phyloP scores from a whole-genome alignment of 2,113 vertebrate genomes.

The Tychaedon coryphoeus region DNA sequence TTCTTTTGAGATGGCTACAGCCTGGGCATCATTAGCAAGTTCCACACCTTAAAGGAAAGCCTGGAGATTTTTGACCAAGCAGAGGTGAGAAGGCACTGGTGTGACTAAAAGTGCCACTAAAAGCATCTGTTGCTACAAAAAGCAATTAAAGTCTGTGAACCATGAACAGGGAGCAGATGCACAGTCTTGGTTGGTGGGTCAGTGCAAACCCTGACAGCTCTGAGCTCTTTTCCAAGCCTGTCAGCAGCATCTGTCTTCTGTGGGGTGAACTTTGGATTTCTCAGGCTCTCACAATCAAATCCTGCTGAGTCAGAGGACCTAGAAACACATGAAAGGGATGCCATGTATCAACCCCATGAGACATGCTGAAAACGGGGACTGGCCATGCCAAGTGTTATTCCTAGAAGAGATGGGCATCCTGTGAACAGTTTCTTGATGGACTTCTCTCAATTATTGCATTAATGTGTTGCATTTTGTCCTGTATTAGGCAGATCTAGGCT shows the following conservation, averaged over 20 bases:
- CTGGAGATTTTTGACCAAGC: background rate
- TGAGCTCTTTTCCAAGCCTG: background rate
- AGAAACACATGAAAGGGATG: background rate
- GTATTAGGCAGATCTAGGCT: background rate
- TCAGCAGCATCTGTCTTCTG: background rate
- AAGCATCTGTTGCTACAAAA: background rate
- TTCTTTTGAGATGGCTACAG: background rate
- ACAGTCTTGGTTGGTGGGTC: background rate
- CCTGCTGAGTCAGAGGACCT: background rate
- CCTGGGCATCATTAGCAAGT: background rate
- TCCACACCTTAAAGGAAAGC: background rate
- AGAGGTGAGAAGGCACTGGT: background rate
- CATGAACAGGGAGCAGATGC: background rate
- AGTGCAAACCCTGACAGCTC: background rate
- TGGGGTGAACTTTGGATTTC: background rate
- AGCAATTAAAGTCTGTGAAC: background rate
- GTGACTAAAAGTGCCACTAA: background rate
- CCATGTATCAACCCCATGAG: rapidly evolving
- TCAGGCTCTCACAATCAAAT: background rate
- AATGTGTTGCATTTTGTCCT: background rate
- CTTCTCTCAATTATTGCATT: background rate
- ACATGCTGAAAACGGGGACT: background rate
- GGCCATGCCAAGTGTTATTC: background rate
- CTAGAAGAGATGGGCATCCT: background rate
- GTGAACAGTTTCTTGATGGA: background rate